Evolutionary conservation across 1,140 invertebrate genomes (phyloP).

Genomic region (Drosophila pandora): DNA sequence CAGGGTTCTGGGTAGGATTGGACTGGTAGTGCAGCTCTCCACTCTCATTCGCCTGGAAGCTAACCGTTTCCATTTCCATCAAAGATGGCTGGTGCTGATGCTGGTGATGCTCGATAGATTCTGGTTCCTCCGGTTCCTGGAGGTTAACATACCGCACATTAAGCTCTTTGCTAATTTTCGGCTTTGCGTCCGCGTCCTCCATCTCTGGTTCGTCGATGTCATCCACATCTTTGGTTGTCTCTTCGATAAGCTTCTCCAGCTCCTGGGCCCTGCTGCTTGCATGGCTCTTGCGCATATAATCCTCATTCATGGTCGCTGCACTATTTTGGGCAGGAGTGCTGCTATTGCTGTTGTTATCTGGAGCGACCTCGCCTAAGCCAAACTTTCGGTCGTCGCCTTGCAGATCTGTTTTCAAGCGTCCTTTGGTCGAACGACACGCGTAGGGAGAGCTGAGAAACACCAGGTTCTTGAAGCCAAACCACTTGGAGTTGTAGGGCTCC

Average conservation of each 20-base stretch:
- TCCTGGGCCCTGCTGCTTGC: constrained; percentile 66
- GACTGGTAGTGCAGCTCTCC: constrained; percentile 68
- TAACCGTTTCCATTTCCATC: constrained; percentile 64
- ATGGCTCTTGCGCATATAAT: constrained; percentile 63
- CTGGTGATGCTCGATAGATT: constrained; percentile 53
- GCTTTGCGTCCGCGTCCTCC: constrained; percentile 63
- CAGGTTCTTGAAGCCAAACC: constrained; percentile 82
- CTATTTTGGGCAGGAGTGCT: constrained; percentile 22
- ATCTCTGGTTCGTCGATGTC: constrained; percentile 70
- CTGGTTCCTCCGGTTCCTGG: constrained; percentile 46
- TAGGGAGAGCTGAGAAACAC: constrained; percentile 77
- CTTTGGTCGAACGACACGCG: constrained; percentile 73
- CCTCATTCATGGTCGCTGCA: constrained; percentile 63
- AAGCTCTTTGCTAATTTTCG: constrained; percentile 62
- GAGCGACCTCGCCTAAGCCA: constrained; percentile 56
- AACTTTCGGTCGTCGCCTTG: constrained; percentile 70
- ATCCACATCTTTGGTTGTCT: constrained; percentile 83
- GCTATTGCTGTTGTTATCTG: constrained; percentile 33
- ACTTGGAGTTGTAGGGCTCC: constrained; percentile 82
- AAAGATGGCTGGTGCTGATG: constrained; percentile 52
- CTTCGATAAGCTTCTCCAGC: constrained; percentile 79
- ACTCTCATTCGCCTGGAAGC: constrained; percentile 69
- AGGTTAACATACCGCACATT: constrained; percentile 51
- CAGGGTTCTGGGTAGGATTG: constrained; percentile 19
- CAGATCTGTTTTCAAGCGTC: constrained; percentile 67